Conservation (phyloP, 2,113 vertebrate species). For the Oncorhynchus nerka region DNA sequence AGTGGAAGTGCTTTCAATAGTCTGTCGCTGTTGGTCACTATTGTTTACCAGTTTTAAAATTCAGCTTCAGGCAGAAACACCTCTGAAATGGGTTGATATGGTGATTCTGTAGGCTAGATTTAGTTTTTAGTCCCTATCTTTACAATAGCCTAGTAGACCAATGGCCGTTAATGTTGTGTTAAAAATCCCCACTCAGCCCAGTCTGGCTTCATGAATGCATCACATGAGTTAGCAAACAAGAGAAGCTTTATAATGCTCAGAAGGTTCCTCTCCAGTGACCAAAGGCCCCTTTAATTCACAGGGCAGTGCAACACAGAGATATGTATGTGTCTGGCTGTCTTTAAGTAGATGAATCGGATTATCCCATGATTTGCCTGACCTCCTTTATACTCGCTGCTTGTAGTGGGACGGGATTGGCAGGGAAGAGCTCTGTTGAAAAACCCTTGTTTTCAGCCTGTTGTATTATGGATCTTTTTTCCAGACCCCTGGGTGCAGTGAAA, state of each 20-base stretch:
- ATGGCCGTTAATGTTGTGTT: neutral
- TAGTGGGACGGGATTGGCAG: constrained; percentile 54
- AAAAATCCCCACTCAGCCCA: neutral
- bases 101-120: no score
- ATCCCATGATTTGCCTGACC: constrained; percentile 70
- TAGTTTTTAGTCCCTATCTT: no score
- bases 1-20: no score
- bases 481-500: no score
- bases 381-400: constrained; percentile 54
- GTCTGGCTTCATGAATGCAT: constrained; percentile 35
- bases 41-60: no score
- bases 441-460: neutral
- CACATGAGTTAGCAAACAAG: constrained; percentile 58
- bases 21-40: no score
- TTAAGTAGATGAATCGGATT: constrained; percentile 68
- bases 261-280: constrained; percentile 35
- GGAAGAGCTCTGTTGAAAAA: constrained; percentile 8
- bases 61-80: no score
- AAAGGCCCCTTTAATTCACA: constrained; percentile 38
- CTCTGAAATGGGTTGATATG: no score
- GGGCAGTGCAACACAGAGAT: constrained; percentile 21
- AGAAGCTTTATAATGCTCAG: constrained; percentile 49
- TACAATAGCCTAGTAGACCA: neutral
- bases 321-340: constrained; percentile 36
- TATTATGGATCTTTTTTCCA: no score